Evolutionary conservation across 2,888 invertebrate genomes (phyloP), one percentile per base, ranked within the genome.

Genomic region (Furcula furcula): DNA sequence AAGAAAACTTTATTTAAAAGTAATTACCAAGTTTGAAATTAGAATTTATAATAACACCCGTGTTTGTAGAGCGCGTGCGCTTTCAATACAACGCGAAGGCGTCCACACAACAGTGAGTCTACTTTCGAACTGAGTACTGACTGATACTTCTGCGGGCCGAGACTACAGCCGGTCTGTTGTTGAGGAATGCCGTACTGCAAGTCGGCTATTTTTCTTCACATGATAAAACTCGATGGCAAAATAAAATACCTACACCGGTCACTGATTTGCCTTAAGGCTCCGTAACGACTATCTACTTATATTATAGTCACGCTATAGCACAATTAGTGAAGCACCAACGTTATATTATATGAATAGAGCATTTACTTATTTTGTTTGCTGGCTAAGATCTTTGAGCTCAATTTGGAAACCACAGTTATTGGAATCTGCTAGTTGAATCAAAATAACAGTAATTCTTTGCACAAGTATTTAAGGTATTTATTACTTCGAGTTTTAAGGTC

Each of bases 101-200:
- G 87, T 82, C 82, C 71, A 74, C 63, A 63, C 72, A 44, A 62
- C 60, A 60, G 67, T 68, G 68, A 68, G 76, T 73, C 75, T 75
- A 82, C 81, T 84, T 85, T 86, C 86, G 73, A 84, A 87, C 87
- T 87, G 83, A 73, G 51, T 29, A 41, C 25, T 29, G 29, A 31
- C 34, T 15, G 29, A 29, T 31, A n/a, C 27, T 33, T 40, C 15
- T 7, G 27, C 25, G 27, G 41, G 30, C 39, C 36, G 39, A 47
- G 40, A 57, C 57, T 53, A 31, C 47, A 47, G 38, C 34, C 49
- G 36, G 34, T 57, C 51, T 38, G 34, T 39, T 55, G 54, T 45
- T 23, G 40, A 76, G 83, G 86, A 87, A 87, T 87, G 86, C 69
- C 57, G 82, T 53, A 54, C 61, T 62, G 64, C 84, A 74, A 82